phyloP scores from a whole-genome alignment of 1,140 invertebrate species.

The Eumaeus atala region DNA sequence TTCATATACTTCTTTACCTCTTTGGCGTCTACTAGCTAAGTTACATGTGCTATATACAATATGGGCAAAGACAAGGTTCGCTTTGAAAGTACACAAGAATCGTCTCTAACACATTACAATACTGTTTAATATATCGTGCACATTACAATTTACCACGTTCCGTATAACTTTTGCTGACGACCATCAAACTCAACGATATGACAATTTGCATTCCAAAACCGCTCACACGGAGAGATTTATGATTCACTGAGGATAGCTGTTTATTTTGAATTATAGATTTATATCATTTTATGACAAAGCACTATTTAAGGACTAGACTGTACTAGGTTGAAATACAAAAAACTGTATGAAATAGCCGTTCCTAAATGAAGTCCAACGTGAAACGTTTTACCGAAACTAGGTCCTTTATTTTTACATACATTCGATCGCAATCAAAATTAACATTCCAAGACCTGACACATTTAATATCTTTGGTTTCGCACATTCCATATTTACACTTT shows the following conservation, averaged over 20 bases:
- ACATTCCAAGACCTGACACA: conserved; percentile 17
- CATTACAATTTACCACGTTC: neutral
- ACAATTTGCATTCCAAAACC: too few relatives aligned
- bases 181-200: too few relatives aligned
- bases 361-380: too few relatives aligned
- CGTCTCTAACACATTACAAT: conserved; percentile 18
- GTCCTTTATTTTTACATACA: too few relatives aligned
- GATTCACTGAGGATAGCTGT: too few relatives aligned
- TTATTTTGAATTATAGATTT: too few relatives aligned
- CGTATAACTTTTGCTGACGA: too few relatives aligned
- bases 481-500: conserved; percentile 47
- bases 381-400: too few relatives aligned
- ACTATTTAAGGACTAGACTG: neutral
- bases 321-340: neutral
- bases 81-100: conserved; percentile 18
- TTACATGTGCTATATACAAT: conserved; percentile 21
- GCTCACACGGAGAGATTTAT: too few relatives aligned
- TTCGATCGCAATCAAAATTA: conserved; percentile 7
- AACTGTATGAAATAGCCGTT: too few relatives aligned
- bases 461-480: conserved; percentile 45
- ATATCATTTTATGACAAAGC: neutral
- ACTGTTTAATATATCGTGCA: conserved; percentile 24
- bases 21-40: conserved; percentile 72
- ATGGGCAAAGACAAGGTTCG: conserved; percentile 11
- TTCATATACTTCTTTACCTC: conserved; percentile 54